Evolutionary conservation across 2,113 vertebrate genomes (phyloP).

Genomic region (Odobenus rosmarus): DNA sequence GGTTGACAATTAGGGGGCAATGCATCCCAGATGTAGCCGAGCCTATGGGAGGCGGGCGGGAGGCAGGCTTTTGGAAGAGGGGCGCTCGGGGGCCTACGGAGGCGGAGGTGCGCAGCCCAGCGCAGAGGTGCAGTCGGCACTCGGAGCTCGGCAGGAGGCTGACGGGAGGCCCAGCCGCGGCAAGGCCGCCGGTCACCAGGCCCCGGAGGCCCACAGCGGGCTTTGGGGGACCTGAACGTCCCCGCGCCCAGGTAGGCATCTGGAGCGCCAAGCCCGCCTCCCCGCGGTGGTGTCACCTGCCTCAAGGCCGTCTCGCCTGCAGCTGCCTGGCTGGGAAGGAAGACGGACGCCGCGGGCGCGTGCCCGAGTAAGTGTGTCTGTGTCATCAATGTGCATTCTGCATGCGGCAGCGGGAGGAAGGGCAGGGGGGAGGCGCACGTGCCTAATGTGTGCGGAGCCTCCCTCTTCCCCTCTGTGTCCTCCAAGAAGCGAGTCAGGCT

Average conservation of each 20-base stretch:
- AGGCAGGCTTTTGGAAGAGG: neutral
- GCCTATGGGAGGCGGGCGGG: slow-evolving; percentile 42
- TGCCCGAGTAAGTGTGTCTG: slow-evolving; percentile 31
- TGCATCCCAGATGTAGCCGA: slow-evolving; percentile 83
- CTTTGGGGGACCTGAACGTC: neutral
- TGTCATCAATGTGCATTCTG: neutral
- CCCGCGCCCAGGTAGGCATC: neutral
- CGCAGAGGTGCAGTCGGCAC: neutral
- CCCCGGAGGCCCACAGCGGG: neutral
- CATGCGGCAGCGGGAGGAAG: neutral
- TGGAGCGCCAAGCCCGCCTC: neutral
- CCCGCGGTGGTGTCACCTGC: slow-evolving; percentile 9
- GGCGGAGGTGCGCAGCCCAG: neutral
- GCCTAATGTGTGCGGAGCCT: neutral
- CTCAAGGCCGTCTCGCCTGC: neutral
- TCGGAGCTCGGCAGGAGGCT: neutral
- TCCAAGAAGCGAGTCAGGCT: neutral
- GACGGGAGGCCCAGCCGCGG: neutral
- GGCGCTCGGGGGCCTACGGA: neutral
- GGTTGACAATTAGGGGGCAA: slow-evolving; percentile 84
- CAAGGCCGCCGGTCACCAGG: neutral
- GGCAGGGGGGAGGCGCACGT: neutral
- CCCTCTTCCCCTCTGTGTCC: neutral
- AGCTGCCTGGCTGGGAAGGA: neutral
- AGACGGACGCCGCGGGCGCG: neutral